Percentiles rank a stretch among this genome's conserved stretches.
phyloP scores from a whole-genome alignment of 2,888 invertebrate genomes.

The Listrodromus nycthemerus region DNA sequence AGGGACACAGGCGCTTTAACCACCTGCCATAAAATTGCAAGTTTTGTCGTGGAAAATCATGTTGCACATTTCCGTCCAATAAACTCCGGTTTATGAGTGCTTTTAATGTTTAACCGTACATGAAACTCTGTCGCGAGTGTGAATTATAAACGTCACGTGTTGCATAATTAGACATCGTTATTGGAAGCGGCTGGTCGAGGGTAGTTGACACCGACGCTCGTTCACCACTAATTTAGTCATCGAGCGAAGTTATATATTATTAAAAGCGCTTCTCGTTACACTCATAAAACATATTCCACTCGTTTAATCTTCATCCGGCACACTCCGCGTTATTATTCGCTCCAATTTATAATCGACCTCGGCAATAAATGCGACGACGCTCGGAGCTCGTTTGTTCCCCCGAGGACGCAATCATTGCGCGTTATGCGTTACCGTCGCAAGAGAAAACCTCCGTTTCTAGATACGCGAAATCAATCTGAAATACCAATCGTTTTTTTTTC shows the following conservation, averaged over 20 bases:
- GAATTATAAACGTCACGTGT: conserved; percentile 31
- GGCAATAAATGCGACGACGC: conserved; percentile 60
- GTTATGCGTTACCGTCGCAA: background rate
- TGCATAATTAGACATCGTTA: conserved; percentile 51
- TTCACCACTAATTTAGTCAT: conserved; percentile 40
- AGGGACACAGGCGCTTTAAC: conserved; percentile 24
- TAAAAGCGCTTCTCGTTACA: conserved; percentile 48
- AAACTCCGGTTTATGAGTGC: background rate
- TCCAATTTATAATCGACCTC: conserved; percentile 68
- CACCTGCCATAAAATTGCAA: conserved; percentile 56
- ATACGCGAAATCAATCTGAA: background rate
- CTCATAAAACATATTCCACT: conserved; percentile 51
- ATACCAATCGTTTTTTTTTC: background rate
- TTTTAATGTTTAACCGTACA: conserved; percentile 27
- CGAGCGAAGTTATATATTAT: conserved; percentile 42
- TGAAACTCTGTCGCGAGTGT: conserved; percentile 24
- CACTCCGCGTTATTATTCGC: conserved; percentile 54
- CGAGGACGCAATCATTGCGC: conserved; percentile 6
- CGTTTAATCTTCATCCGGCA: conserved; percentile 60
- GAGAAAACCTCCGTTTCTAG: background rate
- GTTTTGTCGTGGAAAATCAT: conserved; percentile 40
- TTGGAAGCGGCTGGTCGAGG: conserved; percentile 28
- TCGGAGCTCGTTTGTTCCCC: conserved; percentile 27
- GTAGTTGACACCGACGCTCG: conserved; percentile 27
- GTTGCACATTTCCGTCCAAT: conserved; percentile 28